These are phyloP conservation scores for Conistra vaccinii DNA, from an alignment of 2,888 invertebrate species.

Conservation along the genomic window DNA sequence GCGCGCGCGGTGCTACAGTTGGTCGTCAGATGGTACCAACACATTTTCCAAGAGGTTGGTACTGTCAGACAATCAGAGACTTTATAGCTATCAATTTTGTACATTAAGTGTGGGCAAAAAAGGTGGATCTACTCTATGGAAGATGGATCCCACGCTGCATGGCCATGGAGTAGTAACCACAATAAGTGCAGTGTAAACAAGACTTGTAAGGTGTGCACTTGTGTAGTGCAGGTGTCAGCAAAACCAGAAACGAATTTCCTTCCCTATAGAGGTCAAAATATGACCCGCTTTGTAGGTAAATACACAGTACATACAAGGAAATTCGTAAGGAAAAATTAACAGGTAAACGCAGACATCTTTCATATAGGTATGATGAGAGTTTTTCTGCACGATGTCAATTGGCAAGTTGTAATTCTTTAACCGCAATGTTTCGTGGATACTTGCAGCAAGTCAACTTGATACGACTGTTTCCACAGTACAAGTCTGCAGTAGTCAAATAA, in stretches of 20 bases:
- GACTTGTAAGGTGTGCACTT: not conserved
- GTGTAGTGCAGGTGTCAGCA: not conserved
- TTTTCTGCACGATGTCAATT: not conserved
- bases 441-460: not conserved
- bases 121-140: not conserved
- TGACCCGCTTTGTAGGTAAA: not conserved
- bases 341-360: not conserved
- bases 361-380: not conserved
- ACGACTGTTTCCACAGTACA: too few relatives aligned
- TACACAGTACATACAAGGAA: slow-evolving; percentile 1
- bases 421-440: not conserved
- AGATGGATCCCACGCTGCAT: not conserved
- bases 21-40: too few relatives aligned
- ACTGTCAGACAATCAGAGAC: too few relatives aligned
- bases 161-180: not conserved
- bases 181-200: not conserved
- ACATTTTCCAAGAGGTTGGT: too few relatives aligned
- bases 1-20: too few relatives aligned
- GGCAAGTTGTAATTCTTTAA: not conserved
- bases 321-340: not conserved
- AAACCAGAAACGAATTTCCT: not conserved
- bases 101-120: not conserved
- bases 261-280: not conserved
- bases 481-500: too few relatives aligned
- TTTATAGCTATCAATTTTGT: not conserved